Percentiles rank a stretch among this genome's conserved stretches.
Conservation (phyloP, 2,888 invertebrate species). For the Coleophora deauratella region DNA sequence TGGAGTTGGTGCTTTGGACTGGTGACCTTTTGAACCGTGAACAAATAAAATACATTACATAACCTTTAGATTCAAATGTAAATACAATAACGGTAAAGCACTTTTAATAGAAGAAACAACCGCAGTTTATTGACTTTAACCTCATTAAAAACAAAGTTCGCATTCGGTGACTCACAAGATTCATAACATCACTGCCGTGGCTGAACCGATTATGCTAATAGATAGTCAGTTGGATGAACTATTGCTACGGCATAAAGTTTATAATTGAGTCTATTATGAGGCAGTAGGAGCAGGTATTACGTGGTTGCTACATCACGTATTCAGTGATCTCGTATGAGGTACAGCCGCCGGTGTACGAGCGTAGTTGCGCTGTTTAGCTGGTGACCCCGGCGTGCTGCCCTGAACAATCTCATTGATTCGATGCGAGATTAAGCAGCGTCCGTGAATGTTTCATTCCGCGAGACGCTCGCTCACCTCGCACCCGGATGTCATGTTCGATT, state of each 20-base stretch:
- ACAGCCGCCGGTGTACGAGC: conserved; percentile 28
- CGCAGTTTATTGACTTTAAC: conserved; percentile 40
- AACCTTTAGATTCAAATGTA: too few species aligned
- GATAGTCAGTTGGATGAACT: conserved; percentile 22
- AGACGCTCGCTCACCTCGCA: conserved; percentile 57
- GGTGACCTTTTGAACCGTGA: too few species aligned
- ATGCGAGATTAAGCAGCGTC: conserved; percentile 57
- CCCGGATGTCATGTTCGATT: conserved; percentile 66
- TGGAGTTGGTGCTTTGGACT: too few species aligned
- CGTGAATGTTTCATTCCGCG: conserved; percentile 56
- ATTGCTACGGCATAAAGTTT: conserved; percentile 26
- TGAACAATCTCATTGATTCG: conserved; percentile 59
- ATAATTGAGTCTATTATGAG: conserved; percentile 30
- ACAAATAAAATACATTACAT: too few species aligned
- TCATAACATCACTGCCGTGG: conserved; percentile 24
- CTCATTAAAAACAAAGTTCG: conserved; percentile 38
- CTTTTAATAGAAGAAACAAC: too few species aligned
- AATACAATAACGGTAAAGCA: too few species aligned
- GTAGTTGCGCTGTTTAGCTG: conserved; percentile 57
- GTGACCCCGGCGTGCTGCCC: conserved; percentile 51
- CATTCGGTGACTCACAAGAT: conserved; percentile 24
- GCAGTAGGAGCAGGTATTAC: conserved; percentile 11
- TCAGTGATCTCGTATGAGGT: conserved; percentile 20
- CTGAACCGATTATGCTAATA: conserved; percentile 28
- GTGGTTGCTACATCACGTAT: conserved; percentile 30